Base-by-base conservation (phyloP, 1,140 invertebrate genomes). In the Bombus turneri region DNA sequence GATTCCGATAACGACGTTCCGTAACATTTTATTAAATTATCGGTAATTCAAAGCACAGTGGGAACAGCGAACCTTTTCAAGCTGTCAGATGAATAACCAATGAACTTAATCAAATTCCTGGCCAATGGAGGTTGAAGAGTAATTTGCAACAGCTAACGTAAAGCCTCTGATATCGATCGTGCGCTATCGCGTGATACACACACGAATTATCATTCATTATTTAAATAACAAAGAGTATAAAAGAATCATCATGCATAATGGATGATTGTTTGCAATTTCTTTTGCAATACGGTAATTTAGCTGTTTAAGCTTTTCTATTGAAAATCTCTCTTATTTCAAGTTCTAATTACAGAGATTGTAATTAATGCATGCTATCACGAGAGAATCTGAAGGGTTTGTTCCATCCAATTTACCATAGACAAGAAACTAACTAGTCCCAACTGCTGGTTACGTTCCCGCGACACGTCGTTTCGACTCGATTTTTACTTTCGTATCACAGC, bases 331-430 rank as follows among this genome's bases (percentile, higher is more conserved):
- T 37, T 69, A 77, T 85, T 77, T 37, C 64, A 72, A 85, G 73
- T 37, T 12, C 66, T 85, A 88, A 88, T 88, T 88, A 88, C 53
- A 31, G 71, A 41, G 47, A 39, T 74, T 39, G 87, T 84, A 89
- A 89, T 89, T 89, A 88, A 85, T 76, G 74, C 87, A 41, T 31
- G 47, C 22, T 59, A 59, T 57, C 41, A 25, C 64, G n/a, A 34
- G 15, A 64, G 28, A 53, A 77, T 74, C 83, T 47, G 34, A 31
- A 62, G 83, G 41, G 39, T 76, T 39, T 79, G 64, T 82, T 86
- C 74, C 78, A 28, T 53, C 64, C n/a, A 62, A 88, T 88, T 57
- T 72, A 41, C 31, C 47, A 66, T 18, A 53, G 12, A 53, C 43
- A 57, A 71, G 83, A 75, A 86, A 85, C 43, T 75, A 43, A 66